Base-by-base conservation (phyloP, 2,113 vertebrate genomes). In the Lepus americanus region DNA sequence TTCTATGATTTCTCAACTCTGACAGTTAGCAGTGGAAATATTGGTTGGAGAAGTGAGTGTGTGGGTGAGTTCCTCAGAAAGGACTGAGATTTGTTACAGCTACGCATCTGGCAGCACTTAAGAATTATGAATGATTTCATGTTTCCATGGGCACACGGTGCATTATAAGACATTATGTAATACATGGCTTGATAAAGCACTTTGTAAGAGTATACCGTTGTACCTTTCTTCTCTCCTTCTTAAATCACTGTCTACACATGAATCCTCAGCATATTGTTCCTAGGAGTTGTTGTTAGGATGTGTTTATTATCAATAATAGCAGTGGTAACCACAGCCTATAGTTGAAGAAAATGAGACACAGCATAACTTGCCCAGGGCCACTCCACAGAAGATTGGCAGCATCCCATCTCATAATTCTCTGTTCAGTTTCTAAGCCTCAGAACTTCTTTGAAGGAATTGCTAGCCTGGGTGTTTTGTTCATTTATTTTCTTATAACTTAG, bases 41-140 rank as follows among this genome's bases (percentile, higher is more conserved):
- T 10, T 95, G 83, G 87, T 95, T 89, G 70, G 79, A 96, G 92
- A 91, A 96, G 92, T 33, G 63, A 95, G 86, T 95, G 92, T 96
- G 96, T 97, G 97, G 97, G 97, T 97, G 97, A 93, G 90, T 74
- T 94, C 84, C 92, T 86, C 79, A 90, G 83, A 90, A 95, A 73
- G 91, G 49, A 66, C 51, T 91, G 96, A 93, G 93, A 87, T 95
- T 94, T 95, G 94, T 97, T 94, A 95, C 81, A 96, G 93, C 96
- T 96, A 69, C 87, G 33, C 97, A 98, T 98, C 97, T 97, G 97
- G 96, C 94, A 97, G 80, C 95, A 97, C 91, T 98, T 96, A 97
- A 85, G 67, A 96, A 94, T 94, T 95, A 88, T 95, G 95, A 96
- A 95, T 97, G 97, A 98, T 93, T 97, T 96, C 94, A 97, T 94